Base-by-base conservation (phyloP, 1,140 invertebrate genomes). In the Dendrolimus kikuchii region DNA sequence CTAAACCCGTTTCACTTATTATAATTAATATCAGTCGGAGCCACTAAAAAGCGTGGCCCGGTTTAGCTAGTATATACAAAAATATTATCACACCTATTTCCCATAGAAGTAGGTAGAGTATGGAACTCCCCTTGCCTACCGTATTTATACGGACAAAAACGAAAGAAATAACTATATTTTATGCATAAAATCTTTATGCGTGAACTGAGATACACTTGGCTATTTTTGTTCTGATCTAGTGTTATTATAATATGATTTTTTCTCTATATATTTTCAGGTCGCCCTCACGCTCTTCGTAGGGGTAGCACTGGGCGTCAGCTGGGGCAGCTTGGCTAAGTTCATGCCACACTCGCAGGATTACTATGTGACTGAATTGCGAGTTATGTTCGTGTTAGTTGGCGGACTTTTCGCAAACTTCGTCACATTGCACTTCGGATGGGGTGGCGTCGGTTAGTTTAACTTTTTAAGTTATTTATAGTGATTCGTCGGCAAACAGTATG, bases 341-440 rank as follows among this genome's bases (percentile, higher is more conserved):
- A 81, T 94, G 46, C 94, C 93, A 0, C 92, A 93, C 80, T 91
- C 91, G 63, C 89, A 90, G 37, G 93, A 95, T 66, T 90, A 90
- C 7, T 95, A 92, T 73, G 90, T 93, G 57, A 72, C 71, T 0
- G 81, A 84, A 59, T 55, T 84, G 41, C 62, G 82, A 10, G 63
- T 86, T 23, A 54, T 82, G 6, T 74, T 77, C 61, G 77, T 86
- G 38, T 56, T 83, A 8, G 39, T 77, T 36, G 80, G 78, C 5
- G 82, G 81, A 36, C 64, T 86, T 7, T 71, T 78, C 43, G 66
- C 59, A 8, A 74, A 71, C 67, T 76, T 81, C 53, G 59, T 74
- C 43, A 80, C 77, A 51, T 53, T 40, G 40, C 60, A 49, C 36
- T 72, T 53, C 1, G 81, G 77, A 40, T 86, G 82, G 81, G 77